phyloP scores from a whole-genome alignment of 1,140 invertebrate genomes.

The Cheumatopsyche charites region DNA sequence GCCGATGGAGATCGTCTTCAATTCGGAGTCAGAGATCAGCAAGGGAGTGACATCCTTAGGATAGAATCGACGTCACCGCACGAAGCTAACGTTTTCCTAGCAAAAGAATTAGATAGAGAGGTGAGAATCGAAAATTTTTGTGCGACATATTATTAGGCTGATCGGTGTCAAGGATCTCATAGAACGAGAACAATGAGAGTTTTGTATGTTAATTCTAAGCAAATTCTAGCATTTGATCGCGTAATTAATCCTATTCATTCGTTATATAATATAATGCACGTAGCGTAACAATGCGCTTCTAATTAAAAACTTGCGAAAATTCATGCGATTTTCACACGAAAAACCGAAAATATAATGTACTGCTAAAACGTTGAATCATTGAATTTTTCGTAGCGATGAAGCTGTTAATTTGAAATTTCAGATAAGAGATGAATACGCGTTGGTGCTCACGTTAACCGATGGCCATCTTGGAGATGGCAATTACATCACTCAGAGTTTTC shows the following conservation, averaged over 20 bases:
- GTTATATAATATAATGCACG: slow-evolving; percentile 18
- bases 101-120: slow-evolving; percentile 89
- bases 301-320: slow-evolving; percentile 3
- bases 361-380: too few relatives aligned
- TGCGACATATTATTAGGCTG: background rate
- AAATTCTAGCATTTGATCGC: too few relatives aligned
- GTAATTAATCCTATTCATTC: slow-evolving; percentile 17
- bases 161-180: slow-evolving; percentile 6
- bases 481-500: slow-evolving; percentile 87
- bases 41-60: slow-evolving; percentile 81
- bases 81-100: slow-evolving; percentile 86
- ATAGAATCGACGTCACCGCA: slow-evolving; percentile 79
- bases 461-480: slow-evolving; percentile 85
- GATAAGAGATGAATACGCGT: slow-evolving; percentile 83
- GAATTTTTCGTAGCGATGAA: background rate
- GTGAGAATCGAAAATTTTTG: slow-evolving; percentile 56
- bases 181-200: slow-evolving; percentile 1
- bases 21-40: slow-evolving; percentile 81
- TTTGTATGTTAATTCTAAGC: background rate
- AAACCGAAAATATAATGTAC: background rate
- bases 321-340: slow-evolving; percentile 11
- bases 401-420: slow-evolving; percentile 53
- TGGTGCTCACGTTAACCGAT: slow-evolving; percentile 89
- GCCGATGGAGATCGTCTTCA: slow-evolving; percentile 82
- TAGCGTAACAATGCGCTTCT: slow-evolving; percentile 2